Conservation (phyloP, 2,113 vertebrate genomes). For the Lycaon pictus region DNA sequence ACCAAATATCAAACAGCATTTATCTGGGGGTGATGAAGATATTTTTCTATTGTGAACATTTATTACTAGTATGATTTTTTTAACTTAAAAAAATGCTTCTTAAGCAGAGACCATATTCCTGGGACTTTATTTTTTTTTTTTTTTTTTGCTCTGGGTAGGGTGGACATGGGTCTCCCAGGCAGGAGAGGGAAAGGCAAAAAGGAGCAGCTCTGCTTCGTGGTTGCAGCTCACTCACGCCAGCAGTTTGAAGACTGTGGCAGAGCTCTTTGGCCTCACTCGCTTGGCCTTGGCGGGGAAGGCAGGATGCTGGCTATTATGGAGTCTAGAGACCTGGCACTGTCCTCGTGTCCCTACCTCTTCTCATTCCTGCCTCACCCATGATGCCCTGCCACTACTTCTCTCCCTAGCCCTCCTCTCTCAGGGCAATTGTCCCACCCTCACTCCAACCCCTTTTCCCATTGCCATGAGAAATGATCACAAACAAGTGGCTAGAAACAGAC, state of each 20-base stretch:
- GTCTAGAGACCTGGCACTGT: neutral
- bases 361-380: neutral
- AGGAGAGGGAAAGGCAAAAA: neutral
- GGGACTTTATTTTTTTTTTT: neutral
- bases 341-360: neutral
- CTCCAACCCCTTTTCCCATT: neutral
- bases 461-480: neutral
- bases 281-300: neutral
- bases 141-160: neutral
- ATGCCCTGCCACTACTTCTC: neutral
- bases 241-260: neutral
- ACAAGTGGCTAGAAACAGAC: neutral
- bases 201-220: neutral
- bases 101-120: neutral
- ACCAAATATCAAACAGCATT: neutral
- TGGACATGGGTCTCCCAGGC: neutral
- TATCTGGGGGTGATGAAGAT: neutral
- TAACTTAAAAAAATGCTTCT: neutral
- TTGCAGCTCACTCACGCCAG: neutral
- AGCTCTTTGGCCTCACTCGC: too few relatives aligned
- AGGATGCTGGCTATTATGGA: neutral
- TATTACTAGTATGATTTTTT: neutral
- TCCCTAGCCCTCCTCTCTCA: neutral
- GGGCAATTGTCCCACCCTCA: rapidly evolving
- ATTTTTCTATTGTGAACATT: neutral